Percentiles rank a stretch among this genome's conserved stretches.
Conservation (phyloP, 2,797 vertebrate genomes). For the Myioborus miniatus region DNA sequence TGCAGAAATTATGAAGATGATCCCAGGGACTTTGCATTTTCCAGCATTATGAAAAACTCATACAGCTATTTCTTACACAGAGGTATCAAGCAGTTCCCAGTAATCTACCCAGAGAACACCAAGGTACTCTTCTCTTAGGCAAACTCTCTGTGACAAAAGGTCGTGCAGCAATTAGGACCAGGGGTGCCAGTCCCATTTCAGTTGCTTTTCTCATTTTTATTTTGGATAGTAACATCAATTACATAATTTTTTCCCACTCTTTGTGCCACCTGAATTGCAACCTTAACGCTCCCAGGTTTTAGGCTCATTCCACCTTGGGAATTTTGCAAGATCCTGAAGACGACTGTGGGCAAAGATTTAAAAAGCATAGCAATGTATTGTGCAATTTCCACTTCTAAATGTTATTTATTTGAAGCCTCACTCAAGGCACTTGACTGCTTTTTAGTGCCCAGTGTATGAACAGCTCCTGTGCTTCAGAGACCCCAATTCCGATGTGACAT, state of each 20-base stretch:
- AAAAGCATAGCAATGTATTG: not conserved
- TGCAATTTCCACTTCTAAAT: not conserved
- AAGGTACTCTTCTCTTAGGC: not conserved
- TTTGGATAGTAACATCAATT: not conserved
- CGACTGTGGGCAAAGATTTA: not conserved
- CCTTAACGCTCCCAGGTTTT: not conserved
- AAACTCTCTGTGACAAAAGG: not conserved
- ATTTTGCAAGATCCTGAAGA: not conserved
- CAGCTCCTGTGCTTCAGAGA: not conserved
- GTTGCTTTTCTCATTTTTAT: not conserved
- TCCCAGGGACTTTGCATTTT: not conserved
- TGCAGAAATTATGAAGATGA: not conserved
- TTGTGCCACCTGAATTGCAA: not conserved
- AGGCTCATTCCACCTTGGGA: not conserved
- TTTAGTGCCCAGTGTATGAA: not conserved
- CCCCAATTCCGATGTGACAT: not conserved
- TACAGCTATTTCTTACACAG: not conserved
- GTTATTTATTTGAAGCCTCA: not conserved
- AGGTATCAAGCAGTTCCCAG: not conserved
- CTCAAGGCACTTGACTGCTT: not conserved
- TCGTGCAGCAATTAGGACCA: not conserved
- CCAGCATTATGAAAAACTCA: not conserved
- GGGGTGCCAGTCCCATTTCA: not conserved
- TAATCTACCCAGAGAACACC: not conserved
- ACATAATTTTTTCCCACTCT: not conserved